Conservation (phyloP, 2,797 vertebrate genomes). For the Threskiornis aethiopicus region DNA sequence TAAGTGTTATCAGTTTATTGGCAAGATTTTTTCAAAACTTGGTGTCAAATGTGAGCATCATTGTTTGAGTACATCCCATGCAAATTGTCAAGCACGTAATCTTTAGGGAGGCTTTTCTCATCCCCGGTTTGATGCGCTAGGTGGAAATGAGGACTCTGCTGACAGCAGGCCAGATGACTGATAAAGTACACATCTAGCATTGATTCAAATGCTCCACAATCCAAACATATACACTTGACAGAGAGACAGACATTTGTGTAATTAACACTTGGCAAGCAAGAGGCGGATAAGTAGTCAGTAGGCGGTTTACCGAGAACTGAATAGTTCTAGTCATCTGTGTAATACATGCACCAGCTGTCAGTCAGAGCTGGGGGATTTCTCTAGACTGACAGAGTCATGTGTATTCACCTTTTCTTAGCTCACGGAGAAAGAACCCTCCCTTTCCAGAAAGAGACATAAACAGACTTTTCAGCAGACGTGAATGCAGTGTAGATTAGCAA, state of each 20-base stretch:
- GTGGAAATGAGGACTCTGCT: not conserved
- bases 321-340: not conserved
- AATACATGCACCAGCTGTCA: not conserved
- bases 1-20: not conserved
- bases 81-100: not conserved
- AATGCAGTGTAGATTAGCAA: not conserved
- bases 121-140: not conserved
- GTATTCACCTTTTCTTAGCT: not conserved
- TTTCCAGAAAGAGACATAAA: conserved; percentile 34
- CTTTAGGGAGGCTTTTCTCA: not conserved
- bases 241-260: not conserved
- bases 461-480: not conserved
- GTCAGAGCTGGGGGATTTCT: not conserved
- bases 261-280: not conserved
- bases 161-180: not conserved
- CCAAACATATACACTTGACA: not conserved
- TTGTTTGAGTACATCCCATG: not conserved
- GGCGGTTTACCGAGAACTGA: not conserved
- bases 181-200: not conserved
- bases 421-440: conserved; percentile 25
- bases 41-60: not conserved
- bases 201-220: not conserved
- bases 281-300: not conserved
- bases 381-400: not conserved
- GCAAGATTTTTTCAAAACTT: not conserved